These are phyloP conservation scores for Zapornia atra DNA, from an alignment of 2,113 vertebrate genomes.

Conservation along the genomic window DNA sequence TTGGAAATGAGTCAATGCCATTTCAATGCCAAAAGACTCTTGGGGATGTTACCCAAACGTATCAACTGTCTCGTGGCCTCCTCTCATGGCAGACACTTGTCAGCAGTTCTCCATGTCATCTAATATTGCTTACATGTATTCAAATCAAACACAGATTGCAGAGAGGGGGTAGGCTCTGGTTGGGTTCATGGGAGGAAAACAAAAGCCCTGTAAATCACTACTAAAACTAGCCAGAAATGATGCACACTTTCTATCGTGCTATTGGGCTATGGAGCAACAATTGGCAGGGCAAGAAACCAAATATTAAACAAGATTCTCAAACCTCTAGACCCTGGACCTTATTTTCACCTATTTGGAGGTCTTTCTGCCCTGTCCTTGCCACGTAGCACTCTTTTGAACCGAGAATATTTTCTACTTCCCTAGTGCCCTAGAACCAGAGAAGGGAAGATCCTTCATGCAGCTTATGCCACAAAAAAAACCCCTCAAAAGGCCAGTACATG, in stretches of 20 bases:
- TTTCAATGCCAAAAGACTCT: conserved; percentile 7
- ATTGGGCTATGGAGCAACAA: background rate
- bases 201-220: background rate
- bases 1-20: background rate
- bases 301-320: background rate
- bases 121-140: background rate
- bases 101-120: conserved; percentile 26
- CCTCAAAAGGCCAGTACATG: background rate
- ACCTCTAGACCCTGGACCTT: background rate
- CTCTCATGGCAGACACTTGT: conserved; percentile 2
- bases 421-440: background rate
- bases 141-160: conserved; percentile 21
- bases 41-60: background rate
- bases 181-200: background rate
- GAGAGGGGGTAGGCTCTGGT: background rate
- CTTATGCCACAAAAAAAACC: background rate
- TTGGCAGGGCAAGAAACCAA: background rate
- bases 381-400: background rate
- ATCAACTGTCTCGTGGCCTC: background rate
- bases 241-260: background rate
- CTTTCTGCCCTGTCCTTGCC: background rate
- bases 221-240: background rate
- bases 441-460: background rate
- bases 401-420: background rate
- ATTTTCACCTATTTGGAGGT: background rate